Evolutionary conservation across 2,797 vertebrate genomes (phyloP).

Genomic region (Chrysocyon brachyurus): DNA sequence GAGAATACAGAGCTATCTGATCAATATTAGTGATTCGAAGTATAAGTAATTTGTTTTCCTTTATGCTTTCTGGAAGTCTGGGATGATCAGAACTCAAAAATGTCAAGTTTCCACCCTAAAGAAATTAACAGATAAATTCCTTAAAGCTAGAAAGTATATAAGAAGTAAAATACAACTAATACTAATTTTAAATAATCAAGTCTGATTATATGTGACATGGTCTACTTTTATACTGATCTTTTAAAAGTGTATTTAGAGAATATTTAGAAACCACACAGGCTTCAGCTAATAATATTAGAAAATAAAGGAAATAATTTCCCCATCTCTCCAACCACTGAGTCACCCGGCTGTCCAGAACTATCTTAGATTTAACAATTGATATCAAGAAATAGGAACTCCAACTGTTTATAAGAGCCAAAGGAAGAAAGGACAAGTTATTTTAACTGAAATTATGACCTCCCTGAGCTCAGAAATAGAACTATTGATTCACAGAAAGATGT

Average conservation of each 20-base stretch:
- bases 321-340: background rate
- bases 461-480: background rate
- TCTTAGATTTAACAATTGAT: background rate
- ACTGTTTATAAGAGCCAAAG: background rate
- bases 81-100: constrained; percentile 88
- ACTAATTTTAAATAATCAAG: constrained; percentile 29
- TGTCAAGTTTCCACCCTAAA: constrained; percentile 90
- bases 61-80: constrained; percentile 89
- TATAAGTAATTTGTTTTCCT: constrained; percentile 86
- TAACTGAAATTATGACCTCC: background rate
- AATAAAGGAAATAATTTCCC: background rate
- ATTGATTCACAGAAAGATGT: background rate
- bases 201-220: constrained; percentile 8
- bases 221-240: background rate
- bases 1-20: constrained; percentile 85
- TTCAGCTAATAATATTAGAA: constrained; percentile 1
- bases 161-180: constrained; percentile 6
- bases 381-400: background rate
- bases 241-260: background rate
- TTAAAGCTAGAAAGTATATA: background rate
- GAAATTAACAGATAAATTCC: constrained; percentile 67
- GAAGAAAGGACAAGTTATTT: background rate
- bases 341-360: background rate
- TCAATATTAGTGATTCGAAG: constrained; percentile 90
- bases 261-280: background rate